Evolutionary conservation across 35 echinoderm and acorn worm species (phyloP).

Genomic region (Apostichopus japonicus): DNA sequence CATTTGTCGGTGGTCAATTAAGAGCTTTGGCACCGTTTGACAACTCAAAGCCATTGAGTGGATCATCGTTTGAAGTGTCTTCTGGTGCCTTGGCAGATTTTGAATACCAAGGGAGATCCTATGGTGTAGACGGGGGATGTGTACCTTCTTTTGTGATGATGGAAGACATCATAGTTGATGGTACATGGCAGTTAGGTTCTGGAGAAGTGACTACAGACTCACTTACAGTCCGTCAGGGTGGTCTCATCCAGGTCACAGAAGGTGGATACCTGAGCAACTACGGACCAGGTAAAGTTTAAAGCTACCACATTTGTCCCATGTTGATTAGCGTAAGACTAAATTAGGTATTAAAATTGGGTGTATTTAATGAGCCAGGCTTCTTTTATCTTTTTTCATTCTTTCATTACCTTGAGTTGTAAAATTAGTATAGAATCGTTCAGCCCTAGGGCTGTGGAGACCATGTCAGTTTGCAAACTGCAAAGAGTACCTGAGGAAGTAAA

Average conservation of each 20-base stretch:
- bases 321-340: too few relatives aligned
- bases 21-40: constrained; percentile 44
- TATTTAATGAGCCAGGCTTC: too few relatives aligned
- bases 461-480: too few relatives aligned
- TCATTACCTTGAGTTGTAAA: too few relatives aligned
- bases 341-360: too few relatives aligned
- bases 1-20: constrained; percentile 53
- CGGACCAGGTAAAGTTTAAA: constrained; percentile 66
- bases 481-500: too few relatives aligned
- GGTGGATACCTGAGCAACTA: constrained; percentile 69
- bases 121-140: constrained; percentile 23
- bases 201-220: constrained; percentile 29
- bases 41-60: constrained; percentile 22
- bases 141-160: constrained; percentile 39
- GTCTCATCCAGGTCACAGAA: constrained; percentile 29
- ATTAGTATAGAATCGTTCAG: too few relatives aligned
- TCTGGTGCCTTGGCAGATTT: constrained; percentile 35
- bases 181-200: constrained; percentile 54
- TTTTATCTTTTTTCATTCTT: too few relatives aligned
- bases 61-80: not conserved
- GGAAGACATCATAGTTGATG: constrained; percentile 53
- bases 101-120: constrained; percentile 54
- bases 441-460: too few relatives aligned
- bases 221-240: constrained; percentile 38
- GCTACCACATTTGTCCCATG: too few relatives aligned